These are phyloP conservation scores for Limonius californicus DNA, from an alignment of 1,140 invertebrate species.

Conservation along the genomic window DNA sequence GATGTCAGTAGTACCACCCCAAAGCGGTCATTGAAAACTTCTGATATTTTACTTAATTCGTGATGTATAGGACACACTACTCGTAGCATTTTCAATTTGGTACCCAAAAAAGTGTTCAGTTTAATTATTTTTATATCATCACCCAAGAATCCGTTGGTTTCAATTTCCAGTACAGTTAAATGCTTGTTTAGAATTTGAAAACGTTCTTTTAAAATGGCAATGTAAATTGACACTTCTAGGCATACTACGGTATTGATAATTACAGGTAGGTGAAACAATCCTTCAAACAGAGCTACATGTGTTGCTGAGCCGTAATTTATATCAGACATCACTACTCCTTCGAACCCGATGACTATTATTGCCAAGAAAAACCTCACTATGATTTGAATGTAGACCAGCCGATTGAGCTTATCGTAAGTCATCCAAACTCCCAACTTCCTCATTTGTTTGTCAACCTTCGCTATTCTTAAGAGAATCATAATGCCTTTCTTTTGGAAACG, in stretches of 20 bases:
- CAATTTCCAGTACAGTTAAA: constrained; percentile 2
- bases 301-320: not conserved
- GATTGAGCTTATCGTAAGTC: not conserved
- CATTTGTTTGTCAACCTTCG: not conserved
- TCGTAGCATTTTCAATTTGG: constrained; percentile 24
- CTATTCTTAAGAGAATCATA: not conserved
- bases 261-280: not conserved
- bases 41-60: constrained; percentile 22
- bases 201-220: not conserved
- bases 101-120: not conserved
- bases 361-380: not conserved
- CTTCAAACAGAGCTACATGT: not conserved
- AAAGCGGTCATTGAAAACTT: constrained; percentile 24
- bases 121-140: constrained; percentile 5
- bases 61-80: constrained; percentile 27
- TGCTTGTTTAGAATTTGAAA: constrained; percentile 19
- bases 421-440: not conserved
- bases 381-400: not conserved
- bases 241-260: not conserved
- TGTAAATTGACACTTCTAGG: not conserved
- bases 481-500: not conserved
- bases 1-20: constrained; percentile 18
- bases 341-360: not conserved
- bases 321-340: not conserved
- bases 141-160: not conserved